These are phyloP conservation scores for Lepidurus packardi DNA, from an alignment of 1,140 invertebrate species.

Conservation along the genomic window DNA sequence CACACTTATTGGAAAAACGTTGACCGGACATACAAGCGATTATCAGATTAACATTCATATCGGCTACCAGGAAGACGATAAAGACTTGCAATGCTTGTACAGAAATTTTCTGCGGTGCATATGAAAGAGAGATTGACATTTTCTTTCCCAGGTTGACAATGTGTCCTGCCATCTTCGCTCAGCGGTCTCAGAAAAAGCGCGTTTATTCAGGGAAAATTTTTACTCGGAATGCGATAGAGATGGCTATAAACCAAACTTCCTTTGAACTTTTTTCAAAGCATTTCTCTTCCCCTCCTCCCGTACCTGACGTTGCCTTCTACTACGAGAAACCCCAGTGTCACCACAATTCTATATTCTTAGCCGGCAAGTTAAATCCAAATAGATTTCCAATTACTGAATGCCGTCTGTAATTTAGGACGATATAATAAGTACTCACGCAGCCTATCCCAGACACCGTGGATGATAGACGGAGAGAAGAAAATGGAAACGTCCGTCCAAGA, in stretches of 20 bases:
- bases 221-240: conserved; percentile 52
- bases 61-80: conserved; percentile 48
- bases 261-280: conserved; percentile 48
- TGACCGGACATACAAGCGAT: conserved; percentile 46
- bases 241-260: conserved; percentile 45
- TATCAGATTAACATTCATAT: conserved; percentile 50
- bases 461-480: conserved; percentile 72
- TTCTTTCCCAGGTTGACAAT: conserved; percentile 41
- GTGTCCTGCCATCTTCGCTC: conserved; percentile 41
- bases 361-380: conserved; percentile 46
- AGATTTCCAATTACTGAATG: conserved; percentile 30
- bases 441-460: conserved; percentile 90
- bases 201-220: conserved; percentile 45
- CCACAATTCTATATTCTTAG: conserved; percentile 55
- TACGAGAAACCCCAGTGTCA: conserved; percentile 48
- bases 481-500: conserved; percentile 86
- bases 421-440: conserved; percentile 83
- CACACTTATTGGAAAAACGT: conserved; percentile 45
- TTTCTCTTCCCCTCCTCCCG: conserved; percentile 46
- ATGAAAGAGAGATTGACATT: conserved; percentile 32
- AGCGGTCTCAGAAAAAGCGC: conserved; percentile 40
- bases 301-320: conserved; percentile 42
- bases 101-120: conserved; percentile 33
- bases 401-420: conserved; percentile 51
- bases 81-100: conserved; percentile 54